Conservation (phyloP, 2,888 invertebrate species). For the Sminthurinus aureus region DNA sequence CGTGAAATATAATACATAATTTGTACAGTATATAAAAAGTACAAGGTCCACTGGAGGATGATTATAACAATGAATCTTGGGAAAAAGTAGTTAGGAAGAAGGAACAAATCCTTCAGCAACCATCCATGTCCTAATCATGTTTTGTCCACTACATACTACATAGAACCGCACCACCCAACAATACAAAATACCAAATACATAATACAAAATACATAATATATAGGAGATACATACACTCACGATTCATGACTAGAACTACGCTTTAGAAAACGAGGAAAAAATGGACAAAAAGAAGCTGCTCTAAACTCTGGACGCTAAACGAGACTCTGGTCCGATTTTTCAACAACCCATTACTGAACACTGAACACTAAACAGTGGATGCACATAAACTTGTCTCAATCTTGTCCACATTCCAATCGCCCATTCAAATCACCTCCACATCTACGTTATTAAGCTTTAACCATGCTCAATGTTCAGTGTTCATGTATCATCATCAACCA, state of each 20-base stretch:
- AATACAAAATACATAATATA: too few relatives aligned
- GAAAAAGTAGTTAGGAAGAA: not conserved
- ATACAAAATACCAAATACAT: too few relatives aligned
- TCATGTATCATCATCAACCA: constrained; percentile 13
- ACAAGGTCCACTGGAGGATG: too few relatives aligned
- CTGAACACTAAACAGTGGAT: not conserved
- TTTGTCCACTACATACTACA: not conserved
- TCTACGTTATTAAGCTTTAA: too few relatives aligned
- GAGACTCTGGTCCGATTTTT: constrained; percentile 25
- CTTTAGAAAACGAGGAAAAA: not conserved
- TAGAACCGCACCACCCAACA: not conserved
- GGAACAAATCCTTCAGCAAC: not conserved
- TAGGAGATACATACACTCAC: not conserved
- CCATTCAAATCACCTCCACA: constrained; percentile 18
- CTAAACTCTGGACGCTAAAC: not conserved
- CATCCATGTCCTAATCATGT: not conserved
- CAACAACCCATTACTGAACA: not conserved
- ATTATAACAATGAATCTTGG: not conserved
- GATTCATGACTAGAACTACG: not conserved
- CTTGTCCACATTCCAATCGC: constrained; percentile 25
- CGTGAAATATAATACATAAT: too few relatives aligned
- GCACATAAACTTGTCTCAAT: too few relatives aligned
- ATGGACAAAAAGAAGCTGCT: not conserved
- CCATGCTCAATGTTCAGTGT: too few relatives aligned
- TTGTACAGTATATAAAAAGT: too few relatives aligned